Evolutionary conservation across 1,140 invertebrate genomes (phyloP).

Genomic region (Drosophila elegans): DNA sequence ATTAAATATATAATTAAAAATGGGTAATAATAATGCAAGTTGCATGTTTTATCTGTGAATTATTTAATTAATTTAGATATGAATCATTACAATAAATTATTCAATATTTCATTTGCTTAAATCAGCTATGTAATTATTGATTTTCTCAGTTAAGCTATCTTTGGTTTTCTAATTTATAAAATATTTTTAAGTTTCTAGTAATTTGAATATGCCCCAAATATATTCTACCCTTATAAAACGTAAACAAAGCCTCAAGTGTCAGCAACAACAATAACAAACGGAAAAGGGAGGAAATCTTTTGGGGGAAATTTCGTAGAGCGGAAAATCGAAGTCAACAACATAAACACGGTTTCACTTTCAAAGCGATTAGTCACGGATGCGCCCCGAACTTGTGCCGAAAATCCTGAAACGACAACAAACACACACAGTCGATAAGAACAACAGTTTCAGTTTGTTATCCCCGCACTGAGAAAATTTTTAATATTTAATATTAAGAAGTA

Average conservation of each 20-base stretch:
- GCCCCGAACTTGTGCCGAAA: slow-evolving; percentile 63
- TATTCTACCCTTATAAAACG: slow-evolving; percentile 9
- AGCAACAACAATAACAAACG: slow-evolving; percentile 24
- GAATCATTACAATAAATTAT: too few species aligned
- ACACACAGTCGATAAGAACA: slow-evolving; percentile 59
- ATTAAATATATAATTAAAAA: too few species aligned
- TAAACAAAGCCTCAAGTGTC: slow-evolving; percentile 59
- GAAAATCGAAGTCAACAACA: slow-evolving; percentile 66
- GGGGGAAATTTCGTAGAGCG: slow-evolving; percentile 36
- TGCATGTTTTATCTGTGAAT: too few species aligned
- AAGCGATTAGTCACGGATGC: slow-evolving; percentile 77
- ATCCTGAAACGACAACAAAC: slow-evolving; percentile 44
- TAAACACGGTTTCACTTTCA: slow-evolving; percentile 82
- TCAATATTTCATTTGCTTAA: too few species aligned
- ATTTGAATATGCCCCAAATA: background rate
- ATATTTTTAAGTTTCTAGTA: background rate
- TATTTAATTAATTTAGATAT: too few species aligned
- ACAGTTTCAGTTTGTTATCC: slow-evolving; percentile 31
- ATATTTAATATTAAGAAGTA: background rate
- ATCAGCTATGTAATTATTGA: too few species aligned
- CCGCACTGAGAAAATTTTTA: slow-evolving; percentile 5
- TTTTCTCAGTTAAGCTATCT: background rate
- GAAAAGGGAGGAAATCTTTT: slow-evolving; percentile 46
- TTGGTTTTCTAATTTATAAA: background rate
- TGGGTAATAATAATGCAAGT: too few species aligned